phyloP scores from a whole-genome alignment of 1,140 invertebrate species.

The Eueides isabella region DNA sequence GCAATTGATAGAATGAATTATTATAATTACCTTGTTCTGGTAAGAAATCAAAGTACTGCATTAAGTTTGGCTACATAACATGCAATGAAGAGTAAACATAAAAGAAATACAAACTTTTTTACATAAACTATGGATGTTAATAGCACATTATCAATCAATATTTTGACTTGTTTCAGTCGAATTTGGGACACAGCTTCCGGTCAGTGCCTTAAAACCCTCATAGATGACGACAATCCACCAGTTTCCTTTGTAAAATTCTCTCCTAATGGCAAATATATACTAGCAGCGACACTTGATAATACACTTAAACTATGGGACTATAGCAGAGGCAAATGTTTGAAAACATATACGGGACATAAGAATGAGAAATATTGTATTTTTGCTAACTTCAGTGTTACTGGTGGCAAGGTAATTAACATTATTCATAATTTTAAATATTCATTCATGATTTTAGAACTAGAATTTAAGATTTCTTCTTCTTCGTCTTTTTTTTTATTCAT shows the following conservation, averaged over 20 bases:
- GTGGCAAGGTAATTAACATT: constrained; percentile 96
- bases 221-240: constrained; percentile 99
- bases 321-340: constrained; percentile 98
- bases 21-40: no score
- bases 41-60: no score
- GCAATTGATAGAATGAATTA: no score
- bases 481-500: no score
- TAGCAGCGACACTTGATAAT: constrained; percentile 99
- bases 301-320: constrained; percentile 99
- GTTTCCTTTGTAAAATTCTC: constrained; percentile 99
- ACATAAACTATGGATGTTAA: no score
- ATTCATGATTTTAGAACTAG: no score
- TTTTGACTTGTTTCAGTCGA: constrained; percentile 86
- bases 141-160: neutral
- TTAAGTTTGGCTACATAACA: no score
- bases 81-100: no score
- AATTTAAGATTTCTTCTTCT: no score
- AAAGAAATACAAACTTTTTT: no score
- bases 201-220: constrained; percentile 98
- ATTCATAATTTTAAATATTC: no score
- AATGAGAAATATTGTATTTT: constrained; percentile 99
- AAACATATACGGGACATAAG: constrained; percentile 98
- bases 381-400: constrained; percentile 99
- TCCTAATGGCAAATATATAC: constrained; percentile 99
- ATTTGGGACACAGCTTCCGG: constrained; percentile 99